Evolutionary conservation across 2,113 vertebrate species (phyloP).

Genomic region (Edolisoma coerulescens): DNA sequence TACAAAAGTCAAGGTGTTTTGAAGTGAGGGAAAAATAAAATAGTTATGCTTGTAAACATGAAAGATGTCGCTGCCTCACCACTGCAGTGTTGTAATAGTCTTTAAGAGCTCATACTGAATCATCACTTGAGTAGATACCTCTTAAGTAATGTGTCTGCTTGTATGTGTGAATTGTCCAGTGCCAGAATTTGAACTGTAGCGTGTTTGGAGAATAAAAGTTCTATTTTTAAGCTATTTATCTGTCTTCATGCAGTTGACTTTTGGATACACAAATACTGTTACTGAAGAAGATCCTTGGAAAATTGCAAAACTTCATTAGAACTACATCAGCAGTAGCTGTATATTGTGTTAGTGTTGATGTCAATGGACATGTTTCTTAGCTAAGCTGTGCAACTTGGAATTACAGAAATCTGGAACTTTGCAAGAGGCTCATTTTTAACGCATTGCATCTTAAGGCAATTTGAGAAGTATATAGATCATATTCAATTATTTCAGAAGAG

Average conservation of each 20-base stretch:
- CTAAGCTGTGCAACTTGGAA: not conserved
- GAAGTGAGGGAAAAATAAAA: not conserved
- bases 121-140: not conserved
- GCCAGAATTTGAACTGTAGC: not conserved
- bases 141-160: not conserved
- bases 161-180: not conserved
- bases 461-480: not conserved
- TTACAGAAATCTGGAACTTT: not conserved
- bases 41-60: not conserved
- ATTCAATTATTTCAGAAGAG: not conserved
- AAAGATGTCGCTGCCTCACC: not conserved
- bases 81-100: not conserved
- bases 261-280: not conserved
- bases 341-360: not conserved
- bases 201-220: not conserved
- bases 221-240: not conserved
- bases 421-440: not conserved
- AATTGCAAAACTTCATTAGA: not conserved
- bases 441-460: not conserved
- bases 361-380: fast-evolving
- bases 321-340: not conserved
- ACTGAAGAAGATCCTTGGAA: not conserved
- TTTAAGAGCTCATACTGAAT: not conserved
- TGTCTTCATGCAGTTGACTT: not conserved
- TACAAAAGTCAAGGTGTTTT: not conserved